These are phyloP conservation scores for Chrysomela aeneicollis DNA, from an alignment of 2,888 invertebrate genomes.

Conservation along the genomic window DNA sequence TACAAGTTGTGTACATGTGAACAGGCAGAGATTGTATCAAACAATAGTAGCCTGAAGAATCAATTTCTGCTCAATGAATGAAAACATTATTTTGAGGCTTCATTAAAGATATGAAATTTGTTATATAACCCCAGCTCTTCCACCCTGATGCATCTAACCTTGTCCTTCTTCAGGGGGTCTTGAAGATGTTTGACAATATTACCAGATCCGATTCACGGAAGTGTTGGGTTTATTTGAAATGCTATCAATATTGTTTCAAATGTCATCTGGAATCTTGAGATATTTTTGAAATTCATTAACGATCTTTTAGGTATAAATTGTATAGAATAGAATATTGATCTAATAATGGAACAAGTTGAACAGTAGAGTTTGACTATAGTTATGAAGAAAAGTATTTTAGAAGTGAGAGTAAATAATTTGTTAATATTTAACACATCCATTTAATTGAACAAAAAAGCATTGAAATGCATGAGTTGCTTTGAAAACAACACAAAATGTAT, in stretches of 20 bases:
- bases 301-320: slow-evolving; percentile 18
- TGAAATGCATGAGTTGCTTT: slow-evolving; percentile 32
- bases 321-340: slow-evolving; percentile 18
- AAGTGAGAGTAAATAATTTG: slow-evolving; percentile 18
- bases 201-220: slow-evolving; percentile 5
- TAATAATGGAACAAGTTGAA: slow-evolving; percentile 3
- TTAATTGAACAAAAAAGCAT: slow-evolving; percentile 20
- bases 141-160: neutral
- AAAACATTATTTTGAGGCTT: slow-evolving; percentile 7
- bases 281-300: slow-evolving; percentile 11
- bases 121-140: slow-evolving; percentile 5
- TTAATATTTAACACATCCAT: slow-evolving; percentile 27
- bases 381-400: slow-evolving; percentile 15
- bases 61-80: slow-evolving; percentile 22
- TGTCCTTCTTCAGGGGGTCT: slow-evolving; percentile 28
- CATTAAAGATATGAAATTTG: neutral
- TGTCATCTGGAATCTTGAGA: slow-evolving; percentile 30
- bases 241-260: neutral
- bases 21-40: slow-evolving; percentile 41
- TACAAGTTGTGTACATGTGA: slow-evolving; percentile 55
- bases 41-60: slow-evolving; percentile 50
- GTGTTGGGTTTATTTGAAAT: slow-evolving; percentile 12
- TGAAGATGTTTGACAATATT: slow-evolving; percentile 28
- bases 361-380: slow-evolving; percentile 15
- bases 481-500: slow-evolving; percentile 38